A percentile compares a stretch with the other conserved stretches of the same genome.
These are phyloP conservation scores for Alviniconcha strummeri DNA, from an alignment of 2,888 invertebrate genomes.

Conservation along the genomic window DNA sequence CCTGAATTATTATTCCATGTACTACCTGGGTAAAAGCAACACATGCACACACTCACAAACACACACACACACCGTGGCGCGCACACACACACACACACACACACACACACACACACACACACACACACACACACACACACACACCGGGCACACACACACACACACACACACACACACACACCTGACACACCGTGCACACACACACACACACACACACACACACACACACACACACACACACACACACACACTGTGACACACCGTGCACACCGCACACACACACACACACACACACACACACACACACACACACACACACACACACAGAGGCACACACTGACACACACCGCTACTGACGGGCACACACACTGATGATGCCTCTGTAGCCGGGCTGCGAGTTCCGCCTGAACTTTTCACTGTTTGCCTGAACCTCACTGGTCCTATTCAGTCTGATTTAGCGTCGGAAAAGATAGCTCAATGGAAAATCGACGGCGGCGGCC, in stretches of 20 bases:
- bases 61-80: not conserved
- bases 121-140: constrained; percentile 1
- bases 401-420: not conserved
- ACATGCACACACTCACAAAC: too few relatives aligned
- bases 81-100: not conserved
- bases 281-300: not conserved
- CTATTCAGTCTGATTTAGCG: not conserved
- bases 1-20: too few relatives aligned
- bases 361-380: not conserved
- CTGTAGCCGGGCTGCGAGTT: not conserved
- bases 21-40: too few relatives aligned
- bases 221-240: not conserved
- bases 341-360: not conserved
- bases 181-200: too few relatives aligned
- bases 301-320: constrained; percentile 10
- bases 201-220: not conserved
- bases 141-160: not conserved
- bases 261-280: not conserved
- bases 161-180: too few relatives aligned
- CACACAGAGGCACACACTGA: not conserved
- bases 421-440: not conserved
- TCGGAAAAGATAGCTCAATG: not conserved
- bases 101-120: constrained; percentile 10
- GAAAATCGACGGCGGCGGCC: too few relatives aligned
- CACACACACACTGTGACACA: not conserved